A percentile compares a stretch with the other conserved stretches of the same genome.
phyloP scores from a whole-genome alignment of 1,140 invertebrate genomes.

The Lutraria rhynchaena region DNA sequence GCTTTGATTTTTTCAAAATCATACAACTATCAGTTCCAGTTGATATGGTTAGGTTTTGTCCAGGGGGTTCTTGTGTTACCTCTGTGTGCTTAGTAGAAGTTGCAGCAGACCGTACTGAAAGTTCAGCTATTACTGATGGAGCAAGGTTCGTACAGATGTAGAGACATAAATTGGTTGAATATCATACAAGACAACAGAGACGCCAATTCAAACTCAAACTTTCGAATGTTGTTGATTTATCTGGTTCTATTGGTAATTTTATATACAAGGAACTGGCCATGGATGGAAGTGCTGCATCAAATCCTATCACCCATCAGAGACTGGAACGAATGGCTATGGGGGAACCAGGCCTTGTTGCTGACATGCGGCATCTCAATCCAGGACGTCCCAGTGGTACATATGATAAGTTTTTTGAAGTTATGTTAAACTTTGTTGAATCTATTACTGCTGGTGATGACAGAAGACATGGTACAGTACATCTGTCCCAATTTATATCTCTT shows the following conservation, averaged over 20 bases:
- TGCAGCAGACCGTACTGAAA: too few species aligned
- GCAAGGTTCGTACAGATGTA: too few species aligned
- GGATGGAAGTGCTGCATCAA: slow-evolving; percentile 41
- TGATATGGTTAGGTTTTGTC: too few species aligned
- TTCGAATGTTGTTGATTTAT: slow-evolving; percentile 35
- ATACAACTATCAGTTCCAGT: too few species aligned
- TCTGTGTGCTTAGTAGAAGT: too few species aligned
- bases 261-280: slow-evolving; percentile 62
- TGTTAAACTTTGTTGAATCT: slow-evolving; percentile 49
- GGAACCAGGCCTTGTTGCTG: slow-evolving; percentile 53
- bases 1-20: too few species aligned
- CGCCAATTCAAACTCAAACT: slow-evolving; percentile 45
- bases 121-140: too few species aligned
- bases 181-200: slow-evolving; percentile 57
- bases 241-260: slow-evolving; percentile 43
- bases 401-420: slow-evolving; percentile 54
- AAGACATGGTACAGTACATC: slow-evolving; percentile 47
- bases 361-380: slow-evolving; percentile 54
- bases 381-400: slow-evolving; percentile 53
- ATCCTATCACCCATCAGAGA: slow-evolving; percentile 57
- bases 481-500: slow-evolving; percentile 59
- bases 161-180: slow-evolving; percentile 45
- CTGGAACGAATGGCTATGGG: slow-evolving; percentile 58
- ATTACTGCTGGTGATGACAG: slow-evolving; percentile 62
- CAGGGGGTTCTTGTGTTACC: too few species aligned